Conservation (phyloP, 2,888 invertebrate species). For the Augiades crinisus region DNA sequence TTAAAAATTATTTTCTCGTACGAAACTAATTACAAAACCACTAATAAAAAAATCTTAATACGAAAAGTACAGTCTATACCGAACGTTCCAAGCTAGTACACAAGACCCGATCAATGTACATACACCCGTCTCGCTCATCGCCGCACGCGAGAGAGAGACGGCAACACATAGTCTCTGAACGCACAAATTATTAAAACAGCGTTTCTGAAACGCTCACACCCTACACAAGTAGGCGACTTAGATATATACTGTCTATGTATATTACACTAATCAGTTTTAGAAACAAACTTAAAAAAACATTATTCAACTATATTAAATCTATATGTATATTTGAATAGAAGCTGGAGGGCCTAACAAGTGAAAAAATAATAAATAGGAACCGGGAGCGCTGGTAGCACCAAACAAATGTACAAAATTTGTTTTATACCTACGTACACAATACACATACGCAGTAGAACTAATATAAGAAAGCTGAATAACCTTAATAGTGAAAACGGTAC, state of each 20-base stretch:
- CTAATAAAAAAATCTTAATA: slow-evolving; percentile 26
- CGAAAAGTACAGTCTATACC: slow-evolving; percentile 24
- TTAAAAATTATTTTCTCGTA: background rate
- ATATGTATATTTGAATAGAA: slow-evolving; percentile 71
- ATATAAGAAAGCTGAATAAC: slow-evolving; percentile 32
- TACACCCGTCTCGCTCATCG: slow-evolving; percentile 12
- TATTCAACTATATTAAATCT: slow-evolving; percentile 60
- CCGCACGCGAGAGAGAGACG: slow-evolving; percentile 26
- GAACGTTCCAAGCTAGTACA: slow-evolving; percentile 17
- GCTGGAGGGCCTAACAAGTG: slow-evolving; percentile 73
- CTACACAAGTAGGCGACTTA: slow-evolving; percentile 57
- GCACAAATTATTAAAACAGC: slow-evolving; percentile 19
- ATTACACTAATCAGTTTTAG: slow-evolving; percentile 52
- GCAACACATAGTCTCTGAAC: slow-evolving; percentile 9
- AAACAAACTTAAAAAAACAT: slow-evolving; percentile 64
- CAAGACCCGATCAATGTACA: slow-evolving; percentile 13
- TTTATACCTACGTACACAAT: too few species aligned
- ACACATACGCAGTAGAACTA: too few species aligned
- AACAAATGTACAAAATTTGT: slow-evolving; percentile 75
- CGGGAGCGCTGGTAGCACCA: slow-evolving; percentile 55
- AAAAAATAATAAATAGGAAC: slow-evolving; percentile 72
- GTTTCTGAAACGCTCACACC: slow-evolving; percentile 36
- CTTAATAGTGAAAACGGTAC: slow-evolving; percentile 67
- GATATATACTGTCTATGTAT: slow-evolving; percentile 45
- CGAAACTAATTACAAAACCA: slow-evolving; percentile 20